Base-by-base conservation (phyloP, 2,797 vertebrate genomes). In the Spondyliosoma cantharus region DNA sequence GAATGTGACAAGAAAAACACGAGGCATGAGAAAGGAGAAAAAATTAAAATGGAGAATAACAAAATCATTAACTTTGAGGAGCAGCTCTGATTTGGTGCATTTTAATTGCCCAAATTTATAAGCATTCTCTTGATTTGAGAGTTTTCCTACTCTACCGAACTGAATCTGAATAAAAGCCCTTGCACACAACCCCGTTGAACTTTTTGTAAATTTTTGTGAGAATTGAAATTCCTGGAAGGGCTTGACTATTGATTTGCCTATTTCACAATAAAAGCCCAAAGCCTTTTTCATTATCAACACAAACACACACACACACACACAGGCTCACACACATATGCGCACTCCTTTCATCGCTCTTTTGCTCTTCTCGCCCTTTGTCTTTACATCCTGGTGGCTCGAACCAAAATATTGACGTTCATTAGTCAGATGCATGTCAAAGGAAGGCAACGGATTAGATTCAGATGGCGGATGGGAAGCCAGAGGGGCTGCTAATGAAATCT, bases 401-500 rank as follows among this genome's bases (percentile, higher is more conserved):
- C 89, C 87, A 87, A 93, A 93, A 94, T 95, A 94, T 94, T 94
- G 90, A 93, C 84, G 54, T 93, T 93, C 88, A 94, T 93, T 94
- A 93, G 86, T 91, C 82, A 88, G 90, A 91, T 94, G 78, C 87
- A 91, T 93, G 93, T 95, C 90, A 92, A 90, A 95, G 91, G 88
- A 93, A 92, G 87, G 85, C 66, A 62, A 87, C 62, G 88, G 89
- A 95, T 94, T 92, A 92, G 83, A 92, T 89, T 94, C 95, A 95
- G 92, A 94, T 95, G 93, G 86, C 16, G 78, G 64, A 78, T 58
- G 76, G 80, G 87, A 91, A 83, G 83, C 86, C 78, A 78, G 75
- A 82, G 87, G 87, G 87, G 87, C 85, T 82, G 78, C 84, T 92
- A 92, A 94, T 91, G 81, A 93, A 93, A 94, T 92, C 86, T 90